Conservation (phyloP, 2,888 invertebrate species). For the Leptodirus hochenwartii region DNA sequence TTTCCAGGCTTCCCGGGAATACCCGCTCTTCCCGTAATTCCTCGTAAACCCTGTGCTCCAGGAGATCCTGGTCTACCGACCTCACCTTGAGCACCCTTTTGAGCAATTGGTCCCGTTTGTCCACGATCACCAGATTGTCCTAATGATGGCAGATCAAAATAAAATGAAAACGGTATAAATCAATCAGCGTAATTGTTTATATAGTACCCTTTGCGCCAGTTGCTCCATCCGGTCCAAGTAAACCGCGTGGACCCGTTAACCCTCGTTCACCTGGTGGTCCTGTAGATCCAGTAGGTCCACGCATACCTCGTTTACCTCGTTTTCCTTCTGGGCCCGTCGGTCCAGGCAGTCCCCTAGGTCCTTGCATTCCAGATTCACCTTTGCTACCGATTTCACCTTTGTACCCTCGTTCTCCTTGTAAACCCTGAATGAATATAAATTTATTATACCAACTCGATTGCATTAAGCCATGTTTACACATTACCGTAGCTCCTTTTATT, state of each 20-base stretch:
- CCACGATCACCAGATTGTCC: slow-evolving; percentile 56
- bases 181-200: neutral
- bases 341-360: slow-evolving; percentile 61
- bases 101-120: slow-evolving; percentile 40
- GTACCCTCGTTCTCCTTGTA: slow-evolving; percentile 58
- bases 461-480: slow-evolving; percentile 14
- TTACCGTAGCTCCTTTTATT: slow-evolving; percentile 54
- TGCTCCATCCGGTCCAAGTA: slow-evolving; percentile 62
- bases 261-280: slow-evolving; percentile 62
- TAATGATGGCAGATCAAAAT: neutral
- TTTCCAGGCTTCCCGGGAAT: slow-evolving; percentile 49
- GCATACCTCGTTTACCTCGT: slow-evolving; percentile 59
- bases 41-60: slow-evolving; percentile 39
- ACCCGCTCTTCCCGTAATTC: slow-evolving; percentile 50
- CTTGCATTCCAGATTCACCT: slow-evolving; percentile 54
- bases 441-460: too few species aligned
- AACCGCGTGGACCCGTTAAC: slow-evolving; percentile 39
- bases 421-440: slow-evolving; percentile 32
- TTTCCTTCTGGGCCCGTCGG: slow-evolving; percentile 60
- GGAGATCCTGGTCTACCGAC: slow-evolving; percentile 37
- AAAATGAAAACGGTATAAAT: slow-evolving; percentile 1
- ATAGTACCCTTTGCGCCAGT: slow-evolving; percentile 48
- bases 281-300: slow-evolving; percentile 55
- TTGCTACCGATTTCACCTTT: slow-evolving; percentile 64
- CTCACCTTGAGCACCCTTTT: slow-evolving; percentile 41